These are phyloP conservation scores for Odontocerum albicorne DNA, from an alignment of 2,888 invertebrate species.

Conservation along the genomic window DNA sequence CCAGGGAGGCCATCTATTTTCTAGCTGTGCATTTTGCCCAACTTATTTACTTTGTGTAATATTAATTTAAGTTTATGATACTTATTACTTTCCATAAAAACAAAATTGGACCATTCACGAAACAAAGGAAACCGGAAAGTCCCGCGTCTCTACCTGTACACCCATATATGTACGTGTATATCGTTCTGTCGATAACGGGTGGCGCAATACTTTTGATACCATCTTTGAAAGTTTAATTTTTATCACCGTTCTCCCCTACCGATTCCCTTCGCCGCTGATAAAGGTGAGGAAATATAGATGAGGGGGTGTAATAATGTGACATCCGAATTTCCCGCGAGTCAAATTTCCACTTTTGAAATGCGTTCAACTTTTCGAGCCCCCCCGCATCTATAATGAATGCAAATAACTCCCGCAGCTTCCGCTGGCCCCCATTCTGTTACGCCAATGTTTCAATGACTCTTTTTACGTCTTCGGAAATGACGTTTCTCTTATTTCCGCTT, in stretches of 20 bases:
- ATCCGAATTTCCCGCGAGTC: conserved; percentile 36
- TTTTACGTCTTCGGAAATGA: conserved; percentile 4
- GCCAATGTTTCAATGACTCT: conserved; percentile 15
- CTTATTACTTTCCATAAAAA: too few species aligned
- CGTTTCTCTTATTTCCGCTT: too few species aligned
- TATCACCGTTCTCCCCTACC: not conserved
- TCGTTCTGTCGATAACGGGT: too few species aligned
- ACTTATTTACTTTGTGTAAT: too few species aligned
- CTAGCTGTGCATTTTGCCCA: too few species aligned
- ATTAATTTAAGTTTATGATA: too few species aligned
- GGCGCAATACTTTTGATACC: too few species aligned
- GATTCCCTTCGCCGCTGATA: not conserved
- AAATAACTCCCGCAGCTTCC: conserved; percentile 13
- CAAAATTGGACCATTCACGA: too few species aligned
- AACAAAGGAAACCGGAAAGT: too few species aligned
- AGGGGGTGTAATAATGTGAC: conserved; percentile 30
- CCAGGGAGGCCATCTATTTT: too few species aligned
- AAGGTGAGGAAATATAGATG: conserved; percentile 20
- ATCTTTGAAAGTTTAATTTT: conserved; percentile 4
- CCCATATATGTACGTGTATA: too few species aligned
- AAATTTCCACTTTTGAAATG: conserved; percentile 34
- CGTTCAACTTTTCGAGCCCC: conserved; percentile 22
- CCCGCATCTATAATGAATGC: conserved; percentile 22
- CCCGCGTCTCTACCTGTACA: too few species aligned
- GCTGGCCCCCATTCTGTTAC: conserved; percentile 1